Base-by-base conservation (phyloP, 2,113 vertebrate species). In the Zosterops japonicus region DNA sequence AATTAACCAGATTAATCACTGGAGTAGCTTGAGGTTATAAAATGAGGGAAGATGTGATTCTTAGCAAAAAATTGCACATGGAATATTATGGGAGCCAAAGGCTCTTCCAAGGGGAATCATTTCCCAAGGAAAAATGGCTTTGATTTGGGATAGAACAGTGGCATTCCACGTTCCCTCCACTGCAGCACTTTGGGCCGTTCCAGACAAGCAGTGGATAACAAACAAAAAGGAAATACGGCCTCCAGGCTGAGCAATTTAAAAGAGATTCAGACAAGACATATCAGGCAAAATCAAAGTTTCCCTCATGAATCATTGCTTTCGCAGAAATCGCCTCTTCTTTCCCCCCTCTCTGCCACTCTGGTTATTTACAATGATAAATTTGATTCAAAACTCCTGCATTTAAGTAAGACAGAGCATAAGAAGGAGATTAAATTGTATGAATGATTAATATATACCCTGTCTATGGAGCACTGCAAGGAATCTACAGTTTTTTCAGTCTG, bases 331-430 rank as follows among this genome's bases (percentile, higher is more conserved):
- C 29, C 21, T 72, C n/a, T 64, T 50, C 31, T 67, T 50, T 20
- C 14, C 36, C 36, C 27, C 27, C 5, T 2, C 18, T 17, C 12
- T 3, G 8, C 25, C 0, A 0, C 39, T 67, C 56, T 57, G 8
- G 5, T 81, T 75, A 53, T 79, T 85, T 88, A 41, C 71, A 72
- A 4, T 53, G n/a, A 87, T 44, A 83, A 77, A 93, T 70, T 57
- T 65, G 42, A 72, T 12, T 89, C 35, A 29, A 65, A 81, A 61
- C 19, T n/a, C 56, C 46, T 47, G 36, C 59, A 29, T 96, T 81
- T 70, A 56, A 49, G 39, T 68, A 83, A 52, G n/a, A 72, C n/a
- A 87, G 60, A 61, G 57, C 27, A 33, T 36, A 39, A 17, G 57
- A 81, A 76, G 59, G 8, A 61, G 55, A 31, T 14, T 12, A 27